phyloP scores from a whole-genome alignment of 37 sponge, comb jelly and placozoan genomes.

The Geodia barretti region DNA sequence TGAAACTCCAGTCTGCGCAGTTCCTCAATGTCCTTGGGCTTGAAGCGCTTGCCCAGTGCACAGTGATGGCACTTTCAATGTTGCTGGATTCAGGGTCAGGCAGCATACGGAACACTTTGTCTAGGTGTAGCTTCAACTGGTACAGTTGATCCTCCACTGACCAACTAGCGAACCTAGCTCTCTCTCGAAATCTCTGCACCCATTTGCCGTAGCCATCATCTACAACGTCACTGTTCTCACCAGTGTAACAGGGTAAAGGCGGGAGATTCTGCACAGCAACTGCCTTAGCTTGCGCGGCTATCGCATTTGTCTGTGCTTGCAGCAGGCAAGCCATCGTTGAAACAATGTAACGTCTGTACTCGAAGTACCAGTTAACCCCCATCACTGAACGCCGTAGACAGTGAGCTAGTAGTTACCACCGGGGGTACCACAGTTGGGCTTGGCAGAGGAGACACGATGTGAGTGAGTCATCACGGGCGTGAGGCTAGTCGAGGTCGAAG shows the following conservation, averaged over 20 bases:
- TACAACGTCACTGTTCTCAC: background rate
- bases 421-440: too few species aligned
- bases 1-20: constrained; percentile 31
- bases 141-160: background rate
- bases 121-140: constrained; percentile 20
- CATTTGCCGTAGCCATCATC: constrained; percentile 22
- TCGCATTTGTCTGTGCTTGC: constrained; percentile 10
- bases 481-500: too few species aligned
- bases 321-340: background rate
- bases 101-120: constrained; percentile 14
- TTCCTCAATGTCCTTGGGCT: constrained; percentile 32
- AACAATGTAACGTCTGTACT: too few species aligned
- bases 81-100: background rate
- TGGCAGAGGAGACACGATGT: too few species aligned
- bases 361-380: too few species aligned
- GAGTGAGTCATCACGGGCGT: too few species aligned
- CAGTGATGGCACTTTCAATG: background rate
- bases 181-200: background rate
- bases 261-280: constrained; percentile 17
- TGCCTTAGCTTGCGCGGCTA: constrained; percentile 17
- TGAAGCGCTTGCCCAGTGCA: constrained; percentile 25
- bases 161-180: constrained; percentile 23
- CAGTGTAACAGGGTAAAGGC: background rate
- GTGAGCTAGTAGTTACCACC: too few species aligned
- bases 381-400: too few species aligned